These are phyloP conservation scores for Proisotoma minuta DNA, from an alignment of 2,888 invertebrate genomes.

Conservation along the genomic window DNA sequence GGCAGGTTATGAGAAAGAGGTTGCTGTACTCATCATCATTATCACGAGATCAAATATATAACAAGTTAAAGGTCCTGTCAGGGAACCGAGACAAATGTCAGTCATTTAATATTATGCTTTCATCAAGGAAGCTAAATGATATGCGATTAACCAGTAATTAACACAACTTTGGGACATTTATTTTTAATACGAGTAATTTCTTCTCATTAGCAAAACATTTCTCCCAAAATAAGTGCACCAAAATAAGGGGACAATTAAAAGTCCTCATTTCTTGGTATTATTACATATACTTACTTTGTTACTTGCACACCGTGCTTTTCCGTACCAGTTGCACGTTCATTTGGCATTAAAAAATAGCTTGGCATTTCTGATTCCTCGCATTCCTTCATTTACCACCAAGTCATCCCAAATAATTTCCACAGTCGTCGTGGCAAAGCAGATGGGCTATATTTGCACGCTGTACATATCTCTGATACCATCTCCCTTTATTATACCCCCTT, in stretches of 20 bases:
- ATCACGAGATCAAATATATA: background rate
- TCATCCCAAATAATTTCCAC: constrained; percentile 2
- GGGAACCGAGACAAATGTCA: constrained; percentile 2
- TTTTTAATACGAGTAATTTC: constrained; percentile 5
- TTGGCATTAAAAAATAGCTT: too few relatives aligned
- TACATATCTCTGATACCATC: too few relatives aligned
- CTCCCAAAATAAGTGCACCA: too few relatives aligned
- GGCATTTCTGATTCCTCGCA: background rate
- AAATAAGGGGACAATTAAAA: constrained; percentile 1
- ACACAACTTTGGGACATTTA: background rate
- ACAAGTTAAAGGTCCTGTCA: background rate
- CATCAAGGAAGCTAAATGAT: background rate
- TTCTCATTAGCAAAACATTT: constrained; percentile 14
- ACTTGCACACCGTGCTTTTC: background rate
- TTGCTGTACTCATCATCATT: constrained; percentile 3
- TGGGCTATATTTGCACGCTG: too few relatives aligned
- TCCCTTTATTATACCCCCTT: too few relatives aligned
- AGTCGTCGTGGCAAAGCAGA: background rate
- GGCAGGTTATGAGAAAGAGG: too few relatives aligned
- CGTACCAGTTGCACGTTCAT: too few relatives aligned
- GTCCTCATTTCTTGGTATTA: background rate
- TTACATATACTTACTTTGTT: background rate
- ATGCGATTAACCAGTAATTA: background rate
- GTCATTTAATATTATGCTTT: background rate
- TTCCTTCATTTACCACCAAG: background rate